These are phyloP conservation scores for Leptinotarsa lineolata DNA, from an alignment of 1,140 invertebrate species.

Conservation along the genomic window DNA sequence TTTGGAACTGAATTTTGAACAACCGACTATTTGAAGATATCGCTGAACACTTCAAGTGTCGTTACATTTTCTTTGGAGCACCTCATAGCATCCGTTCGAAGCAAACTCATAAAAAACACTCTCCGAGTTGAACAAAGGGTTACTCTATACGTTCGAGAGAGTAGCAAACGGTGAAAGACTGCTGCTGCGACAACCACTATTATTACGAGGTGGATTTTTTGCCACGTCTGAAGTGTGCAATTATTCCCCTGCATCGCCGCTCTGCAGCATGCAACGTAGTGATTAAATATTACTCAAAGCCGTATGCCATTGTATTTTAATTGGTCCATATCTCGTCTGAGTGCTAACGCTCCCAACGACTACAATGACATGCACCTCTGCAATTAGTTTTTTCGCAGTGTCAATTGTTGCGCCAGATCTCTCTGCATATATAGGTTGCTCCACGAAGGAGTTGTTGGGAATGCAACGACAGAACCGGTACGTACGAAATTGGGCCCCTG, in stretches of 20 bases:
- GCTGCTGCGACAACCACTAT: not conserved
- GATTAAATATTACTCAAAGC: slow-evolving; percentile 35
- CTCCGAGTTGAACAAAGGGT: not conserved
- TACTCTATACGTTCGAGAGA: not conserved
- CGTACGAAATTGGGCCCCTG: too few species aligned
- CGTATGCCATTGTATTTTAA: slow-evolving; percentile 21
- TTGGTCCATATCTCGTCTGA: slow-evolving; percentile 9
- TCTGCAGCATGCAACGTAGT: slow-evolving; percentile 26
- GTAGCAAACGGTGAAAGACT: not conserved
- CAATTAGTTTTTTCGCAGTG: not conserved
- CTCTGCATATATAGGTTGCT: not conserved
- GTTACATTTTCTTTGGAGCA: too few species aligned
- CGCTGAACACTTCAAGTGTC: too few species aligned
- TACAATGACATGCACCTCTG: slow-evolving; percentile 3
- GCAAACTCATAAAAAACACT: not conserved
- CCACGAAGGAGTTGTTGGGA: not conserved
- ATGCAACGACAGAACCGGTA: not conserved
- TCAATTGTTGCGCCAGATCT: slow-evolving; percentile 3
- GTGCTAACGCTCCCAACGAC: not conserved
- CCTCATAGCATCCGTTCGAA: not conserved
- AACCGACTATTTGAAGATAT: too few species aligned
- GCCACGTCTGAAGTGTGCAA: slow-evolving; percentile 9
- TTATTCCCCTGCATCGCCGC: slow-evolving; percentile 11
- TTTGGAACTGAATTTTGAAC: too few species aligned
- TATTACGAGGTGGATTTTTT: slow-evolving; percentile 14